Base-by-base conservation (phyloP, 2,888 invertebrate species). In the Elmis aenea region DNA sequence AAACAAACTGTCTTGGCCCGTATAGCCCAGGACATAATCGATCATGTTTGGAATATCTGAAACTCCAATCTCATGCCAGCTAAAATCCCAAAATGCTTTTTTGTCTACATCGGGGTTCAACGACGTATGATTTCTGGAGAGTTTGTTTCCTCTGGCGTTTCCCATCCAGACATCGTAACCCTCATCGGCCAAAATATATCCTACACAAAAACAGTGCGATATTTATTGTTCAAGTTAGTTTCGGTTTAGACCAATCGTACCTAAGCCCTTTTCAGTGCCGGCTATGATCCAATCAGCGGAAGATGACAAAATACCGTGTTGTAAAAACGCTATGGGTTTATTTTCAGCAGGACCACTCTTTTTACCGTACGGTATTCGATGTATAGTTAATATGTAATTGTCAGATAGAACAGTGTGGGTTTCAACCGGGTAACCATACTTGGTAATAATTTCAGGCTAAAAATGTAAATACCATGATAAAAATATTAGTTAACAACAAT, bases 11-110 rank as follows among this genome's bases (percentile, higher is more conserved):
- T n/a, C n/a, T n/a, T n/a, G n/a, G n/a, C n/a, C n/a, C n/a, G n/a
- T n/a, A n/a, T n/a, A n/a, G n/a, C n/a, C n/a, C n/a, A 81, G 62
- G 8, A 79, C 71, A 54, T 79, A 77, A 58, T 91, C 82, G 24
- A 92, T 79, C 70, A 81, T 81, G 0, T 84, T 76, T 0, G 90
- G 87, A 18, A 91, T 58, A 64, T 92, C 92, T 45, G 70, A 74
- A 31, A 73, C 64, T 1, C 82, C 85, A 61, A 89, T 85, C 57
- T 87, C 81, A 57, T 90, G 85, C 81, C 83, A 91, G 33, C 85
- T 85, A 26, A 53, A 55, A 26, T 49, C 42, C 51, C 51, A 54
- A 37, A 52, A 54, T 33, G 47, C 33, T 8, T 24, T 25, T 1
- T 39, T 26, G 21, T 45, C 32, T 13, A 29, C 34, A 5, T 37